Conservation (phyloP, 2,888 invertebrate species). For the Acanthacorydalis orientalis region DNA sequence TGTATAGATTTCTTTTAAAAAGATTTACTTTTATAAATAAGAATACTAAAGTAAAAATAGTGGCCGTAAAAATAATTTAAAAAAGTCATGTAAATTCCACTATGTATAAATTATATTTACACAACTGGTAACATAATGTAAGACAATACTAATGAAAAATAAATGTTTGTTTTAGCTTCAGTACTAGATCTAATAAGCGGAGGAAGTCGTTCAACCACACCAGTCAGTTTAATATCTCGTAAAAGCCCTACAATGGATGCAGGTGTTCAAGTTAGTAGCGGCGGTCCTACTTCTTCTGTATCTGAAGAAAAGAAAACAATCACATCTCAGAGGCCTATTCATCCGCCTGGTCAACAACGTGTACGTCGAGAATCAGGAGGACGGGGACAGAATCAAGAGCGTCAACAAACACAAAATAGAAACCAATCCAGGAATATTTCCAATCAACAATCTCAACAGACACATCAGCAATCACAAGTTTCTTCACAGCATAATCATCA, state of each 20-base stretch:
- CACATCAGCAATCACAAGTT: constrained; percentile 14
- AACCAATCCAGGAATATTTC: constrained; percentile 5
- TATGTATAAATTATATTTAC: too few species aligned
- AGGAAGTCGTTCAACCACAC: constrained; percentile 64
- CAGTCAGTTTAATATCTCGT: constrained; percentile 51
- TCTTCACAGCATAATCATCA: constrained; percentile 19
- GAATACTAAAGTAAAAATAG: too few species aligned
- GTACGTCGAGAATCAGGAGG: constrained; percentile 9
- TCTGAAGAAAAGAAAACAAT: constrained; percentile 23
- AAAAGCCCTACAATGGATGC: constrained; percentile 80
- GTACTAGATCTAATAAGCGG: constrained; percentile 58
- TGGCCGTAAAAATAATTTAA: too few species aligned
- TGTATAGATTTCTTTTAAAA: too few species aligned
- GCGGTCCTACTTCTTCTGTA: constrained; percentile 17
- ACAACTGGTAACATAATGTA: too few species aligned
- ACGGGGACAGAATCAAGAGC: constrained; percentile 19
- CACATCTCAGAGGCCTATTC: constrained; percentile 20
- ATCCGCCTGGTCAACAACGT: constrained; percentile 14
- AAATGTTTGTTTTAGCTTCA: constrained; percentile 18
- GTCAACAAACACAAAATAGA: constrained; percentile 15
- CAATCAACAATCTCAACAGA: constrained; percentile 22
- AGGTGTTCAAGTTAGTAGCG: constrained; percentile 48
- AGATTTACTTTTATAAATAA: too few species aligned
- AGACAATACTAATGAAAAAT: too few species aligned
- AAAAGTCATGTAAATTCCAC: too few species aligned